Percentiles rank a stretch among this genome's conserved stretches.
Evolutionary conservation across 2,888 invertebrate genomes (phyloP).

Genomic region (Conus canariensis): DNA sequence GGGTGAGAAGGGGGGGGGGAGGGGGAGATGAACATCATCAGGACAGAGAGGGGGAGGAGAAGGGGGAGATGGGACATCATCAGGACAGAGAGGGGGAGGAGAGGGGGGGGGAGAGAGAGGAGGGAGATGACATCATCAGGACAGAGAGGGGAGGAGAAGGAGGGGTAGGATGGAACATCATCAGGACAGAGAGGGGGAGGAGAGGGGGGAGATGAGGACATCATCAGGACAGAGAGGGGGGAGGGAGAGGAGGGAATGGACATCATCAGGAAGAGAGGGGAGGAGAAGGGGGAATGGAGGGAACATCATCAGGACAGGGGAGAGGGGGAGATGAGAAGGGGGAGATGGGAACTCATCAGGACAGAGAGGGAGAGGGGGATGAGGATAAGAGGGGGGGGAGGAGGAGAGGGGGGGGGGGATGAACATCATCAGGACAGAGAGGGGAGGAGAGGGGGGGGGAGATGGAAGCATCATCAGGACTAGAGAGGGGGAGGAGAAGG

Average conservation of each 20-base stretch:
- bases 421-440: too few relatives aligned
- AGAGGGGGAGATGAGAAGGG: too few relatives aligned
- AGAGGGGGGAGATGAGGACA: too few relatives aligned
- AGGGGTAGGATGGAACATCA: neutral
- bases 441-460: too few relatives aligned
- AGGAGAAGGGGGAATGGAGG: neutral
- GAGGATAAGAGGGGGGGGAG: neutral
- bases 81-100: neutral
- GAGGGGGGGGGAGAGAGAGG: too few relatives aligned
- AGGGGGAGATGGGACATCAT: neutral
- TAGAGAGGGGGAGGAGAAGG: neutral
- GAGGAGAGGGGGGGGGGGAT: neutral
- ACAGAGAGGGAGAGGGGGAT: neutral
- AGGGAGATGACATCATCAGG: neutral
- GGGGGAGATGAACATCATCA: neutral
- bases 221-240: neutral
- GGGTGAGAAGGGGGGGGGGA: neutral
- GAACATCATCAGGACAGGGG: too few relatives aligned
- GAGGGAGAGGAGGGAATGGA: too few relatives aligned
- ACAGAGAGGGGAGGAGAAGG: neutral
- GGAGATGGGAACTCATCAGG: neutral
- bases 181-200: neutral
- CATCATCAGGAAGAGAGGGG: too few relatives aligned
- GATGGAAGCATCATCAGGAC: too few relatives aligned
- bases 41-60: neutral